Base-by-base conservation (phyloP, 1,140 invertebrate species). In the Nephila pilipes region DNA sequence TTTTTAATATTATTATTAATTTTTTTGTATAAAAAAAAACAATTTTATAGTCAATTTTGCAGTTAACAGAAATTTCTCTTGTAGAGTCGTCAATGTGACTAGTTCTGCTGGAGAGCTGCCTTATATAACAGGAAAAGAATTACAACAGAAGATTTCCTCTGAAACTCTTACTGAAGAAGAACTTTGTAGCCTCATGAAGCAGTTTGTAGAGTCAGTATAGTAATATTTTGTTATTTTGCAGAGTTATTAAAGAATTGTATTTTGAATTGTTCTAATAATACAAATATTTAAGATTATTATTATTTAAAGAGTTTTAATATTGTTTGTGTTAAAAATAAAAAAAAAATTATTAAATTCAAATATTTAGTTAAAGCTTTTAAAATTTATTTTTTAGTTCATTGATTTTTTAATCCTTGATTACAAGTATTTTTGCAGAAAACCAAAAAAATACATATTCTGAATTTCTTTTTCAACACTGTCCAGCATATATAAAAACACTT, bases 71-170 rank as follows among this genome's bases (percentile, higher is more conserved):
- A 46, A 46, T 10, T n/a, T 10, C 8, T 38, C 25, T 83, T 95
- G 22, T 92, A 96, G 97, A 95, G 97, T 98, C 36, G 97, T 97
- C 0, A 97, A 98, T 95, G 92, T 98, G 0, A 98, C 97, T 0
- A 98, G 97, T 95, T 96, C 96, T 54, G 94, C 94, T 10, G 97
- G 97, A 36, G 94, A 89, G 87, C 83, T 94, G 63, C 75, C 69
- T 12, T 63, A 36, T 32, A 93, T 94, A 46, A 29, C 80, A 60
- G 46, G 80, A 91, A 36, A 94, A 32, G 96, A 96, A 94, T 95
- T 97, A 36, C 96, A 95, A n/a, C 94, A 94, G 85, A 96, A 96
- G 94, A 96, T 97, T 18, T 94, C 95, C 14, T 95, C 96, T 94
- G 95, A 95, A 12, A 95, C 95, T 81, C 94, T 97, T 38, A 97